Evolutionary conservation across 2,888 invertebrate species (phyloP).

Genomic region (Cantharis nigra): DNA sequence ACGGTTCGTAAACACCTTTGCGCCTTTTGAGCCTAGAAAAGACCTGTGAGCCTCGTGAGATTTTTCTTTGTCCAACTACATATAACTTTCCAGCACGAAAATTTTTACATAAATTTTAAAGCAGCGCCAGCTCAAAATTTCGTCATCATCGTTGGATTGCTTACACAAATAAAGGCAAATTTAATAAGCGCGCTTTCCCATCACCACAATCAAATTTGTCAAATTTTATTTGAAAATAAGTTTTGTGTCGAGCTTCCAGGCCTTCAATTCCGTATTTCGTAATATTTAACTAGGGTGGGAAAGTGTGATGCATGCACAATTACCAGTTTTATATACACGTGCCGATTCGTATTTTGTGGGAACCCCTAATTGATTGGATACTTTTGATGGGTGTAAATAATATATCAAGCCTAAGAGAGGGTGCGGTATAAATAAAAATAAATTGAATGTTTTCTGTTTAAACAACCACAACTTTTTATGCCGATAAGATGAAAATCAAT

Average conservation of each 20-base stretch:
- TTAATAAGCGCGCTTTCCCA: background rate
- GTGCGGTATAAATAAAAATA: background rate
- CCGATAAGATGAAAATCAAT: background rate
- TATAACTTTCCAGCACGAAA: background rate
- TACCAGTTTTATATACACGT: conserved; percentile 14
- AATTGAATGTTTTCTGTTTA: background rate
- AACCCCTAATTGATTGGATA: conserved; percentile 19
- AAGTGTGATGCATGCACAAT: conserved; percentile 5
- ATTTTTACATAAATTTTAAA: conserved; percentile 20
- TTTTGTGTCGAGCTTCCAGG: background rate
- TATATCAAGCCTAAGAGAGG: background rate
- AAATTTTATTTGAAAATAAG: background rate
- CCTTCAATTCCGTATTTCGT: conserved; percentile 1
- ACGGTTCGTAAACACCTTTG: conserved; percentile 35
- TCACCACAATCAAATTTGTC: background rate
- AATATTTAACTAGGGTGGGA: conserved; percentile 19
- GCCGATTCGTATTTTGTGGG: conserved; percentile 16
- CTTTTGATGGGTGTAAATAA: conserved; percentile 1
- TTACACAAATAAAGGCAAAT: background rate
- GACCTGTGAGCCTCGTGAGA: conserved; percentile 32
- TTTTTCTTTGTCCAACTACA: conserved; percentile 20
- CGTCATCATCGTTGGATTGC: background rate
- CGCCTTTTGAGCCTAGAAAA: conserved; percentile 28
- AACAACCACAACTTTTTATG: background rate
- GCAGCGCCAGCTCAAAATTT: background rate